Evolutionary conservation across 2,797 vertebrate genomes (phyloP), one percentile per base, ranked within the genome.

Genomic region (Channa striata): DNA sequence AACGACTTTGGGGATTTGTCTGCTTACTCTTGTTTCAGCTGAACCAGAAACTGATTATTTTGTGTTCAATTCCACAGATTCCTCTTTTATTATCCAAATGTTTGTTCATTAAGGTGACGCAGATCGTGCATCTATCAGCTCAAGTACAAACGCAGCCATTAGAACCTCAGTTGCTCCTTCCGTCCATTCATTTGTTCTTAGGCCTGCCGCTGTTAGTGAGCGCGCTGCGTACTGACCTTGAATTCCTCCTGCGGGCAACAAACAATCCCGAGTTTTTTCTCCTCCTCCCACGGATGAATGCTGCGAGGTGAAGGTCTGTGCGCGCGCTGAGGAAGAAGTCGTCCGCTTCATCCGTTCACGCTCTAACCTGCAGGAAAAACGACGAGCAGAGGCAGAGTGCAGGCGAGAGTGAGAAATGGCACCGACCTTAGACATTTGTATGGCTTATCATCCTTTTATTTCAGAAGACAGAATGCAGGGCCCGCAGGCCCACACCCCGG

Each of bases 161-260:
- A 51, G 19, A 53, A 71, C 77, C 51, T 42, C 53, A 59, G 68
- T 66, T 19, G 6, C 49, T 40, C 59, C 25, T 7, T 60, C 53
- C 16, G 14, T 62, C 36, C 51, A 57, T 80, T 23, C 68, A 62
- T 72, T 83, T 75, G 63, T 54, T 81, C 48, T 53, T 42, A 47
- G 67, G 51, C 43, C 46, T 42, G 51, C 39, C 57, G 63, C 2
- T 25, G 44, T 82, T 50, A 52, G n/a, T 20, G 59, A 49, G 68
- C 44, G 66, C 62, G 77, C 77, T 76, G 68, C 78, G 78, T 73
- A 88, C 92, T 90, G 88, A 94, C 93, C 94, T 94, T 91, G 89
- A 88, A 70, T 89, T 88, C 81, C 52, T 86, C 86, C 88, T 78
- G 81, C 57, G 66, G 85, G 85, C 81, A 86, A 84, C 81, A 89